Percentiles rank a stretch among this genome's conserved stretches.
Conservation (phyloP, 2,113 vertebrate genomes). For the Fregata magnificens region DNA sequence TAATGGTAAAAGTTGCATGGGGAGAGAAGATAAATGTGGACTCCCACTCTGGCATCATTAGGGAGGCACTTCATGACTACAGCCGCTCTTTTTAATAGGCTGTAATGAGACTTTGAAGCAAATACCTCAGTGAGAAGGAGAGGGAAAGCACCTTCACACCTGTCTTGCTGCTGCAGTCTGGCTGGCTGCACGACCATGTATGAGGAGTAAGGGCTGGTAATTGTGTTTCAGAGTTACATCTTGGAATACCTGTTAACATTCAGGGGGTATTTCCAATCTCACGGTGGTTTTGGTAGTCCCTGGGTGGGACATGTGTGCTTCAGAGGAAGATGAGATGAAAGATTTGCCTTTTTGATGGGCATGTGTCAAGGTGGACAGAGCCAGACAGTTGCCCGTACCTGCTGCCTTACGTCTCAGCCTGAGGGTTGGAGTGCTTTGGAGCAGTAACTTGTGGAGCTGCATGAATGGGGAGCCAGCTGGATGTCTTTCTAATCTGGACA, state of each 20-base stretch:
- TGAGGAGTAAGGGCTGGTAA: background rate
- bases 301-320: background rate
- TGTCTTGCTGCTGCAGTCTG: background rate
- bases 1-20: background rate
- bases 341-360: background rate
- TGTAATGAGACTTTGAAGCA: background rate
- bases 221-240: background rate
- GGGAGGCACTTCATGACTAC: background rate
- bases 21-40: background rate
- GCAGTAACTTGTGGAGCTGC: background rate
- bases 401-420: background rate
- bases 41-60: background rate
- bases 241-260: background rate
- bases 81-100: background rate
- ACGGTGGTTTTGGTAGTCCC: accelerated
- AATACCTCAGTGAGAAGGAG: background rate
- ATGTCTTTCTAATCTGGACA: background rate
- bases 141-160: background rate
- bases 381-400: background rate
- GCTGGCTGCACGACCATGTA: accelerated
- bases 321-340: background rate
- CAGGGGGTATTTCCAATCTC: background rate
- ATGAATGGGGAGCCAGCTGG: background rate
- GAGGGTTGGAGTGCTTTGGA: background rate
- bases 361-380: background rate